Evolutionary conservation across 2,113 vertebrate genomes (phyloP), one percentile per base, ranked within the genome.

Genomic region (Colius striatus): DNA sequence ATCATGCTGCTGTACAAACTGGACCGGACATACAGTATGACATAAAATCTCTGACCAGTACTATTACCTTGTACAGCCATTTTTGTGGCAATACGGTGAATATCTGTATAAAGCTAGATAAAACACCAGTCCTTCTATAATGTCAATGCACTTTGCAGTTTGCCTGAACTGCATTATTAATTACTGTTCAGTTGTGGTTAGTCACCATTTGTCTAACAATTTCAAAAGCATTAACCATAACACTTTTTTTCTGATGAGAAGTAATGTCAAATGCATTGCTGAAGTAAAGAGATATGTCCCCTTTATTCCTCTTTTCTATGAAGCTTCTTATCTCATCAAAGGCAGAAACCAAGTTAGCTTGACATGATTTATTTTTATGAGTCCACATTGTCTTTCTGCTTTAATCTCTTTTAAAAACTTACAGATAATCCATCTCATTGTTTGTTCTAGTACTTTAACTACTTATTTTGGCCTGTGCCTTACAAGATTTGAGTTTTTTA

Each of bases 251-350:
- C 66, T 88, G 75, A 91, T 96, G 68, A 80, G 70, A 50, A 94
- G 79, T 92, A 92, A 89, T 85, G 91, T 96, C 87, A 97, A 92
- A 94, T 94, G 60, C 71, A 92, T 94, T 94, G 38, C 75, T 96
- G 87, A 97, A 95, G 96, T 92, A 92, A 94, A 96, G 85, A 91
- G 83, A 92, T 92, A 95, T 84, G 77, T 93, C 83, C 85, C 75
- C 80, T 96, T 96, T 94, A 81, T 89, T 96, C 82, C 36, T 54
- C 77, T 91, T 96, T 84, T 89, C 83, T 92, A 70, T 89, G 91
- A 95, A 89, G 87, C 74, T 95, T 96, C 95, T 96, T 96, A 94
- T 97, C 83, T 95, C 93, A 93, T 95, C 76, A 90, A 96, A 97
- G 87, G 63, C 53, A 96, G 80, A 93, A 96, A 95, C 60, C 92